Percentiles rank a stretch among this genome's conserved stretches.
Evolutionary conservation across 2,888 invertebrate species (phyloP).

Genomic region (Troides helena): DNA sequence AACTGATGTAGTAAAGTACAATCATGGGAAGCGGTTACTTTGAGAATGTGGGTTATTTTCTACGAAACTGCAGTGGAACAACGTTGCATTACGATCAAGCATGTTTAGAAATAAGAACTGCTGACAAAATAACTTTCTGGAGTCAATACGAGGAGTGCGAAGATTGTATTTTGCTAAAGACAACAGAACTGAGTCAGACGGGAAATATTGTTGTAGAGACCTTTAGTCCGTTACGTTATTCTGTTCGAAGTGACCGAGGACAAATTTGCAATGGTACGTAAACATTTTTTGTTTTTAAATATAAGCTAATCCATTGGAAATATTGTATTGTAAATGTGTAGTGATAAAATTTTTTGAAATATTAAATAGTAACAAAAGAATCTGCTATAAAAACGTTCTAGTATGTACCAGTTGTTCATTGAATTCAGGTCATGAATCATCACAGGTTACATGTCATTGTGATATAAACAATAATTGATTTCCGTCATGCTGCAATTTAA

Average conservation of each 20-base stretch:
- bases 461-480: constrained; percentile 25
- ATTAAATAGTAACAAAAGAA: neutral
- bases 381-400: neutral
- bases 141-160: constrained; percentile 74
- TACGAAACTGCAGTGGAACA: constrained; percentile 57
- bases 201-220: constrained; percentile 54
- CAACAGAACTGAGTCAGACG: constrained; percentile 41
- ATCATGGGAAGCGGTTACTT: constrained; percentile 61
- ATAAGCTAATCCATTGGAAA: neutral
- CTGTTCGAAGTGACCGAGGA: constrained; percentile 47
- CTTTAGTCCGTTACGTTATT: constrained; percentile 59
- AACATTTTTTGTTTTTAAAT: constrained; percentile 16
- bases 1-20: constrained; percentile 44
- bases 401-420: neutral
- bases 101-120: constrained; percentile 65
- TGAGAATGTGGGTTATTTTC: constrained; percentile 66
- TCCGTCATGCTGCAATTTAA: constrained; percentile 14
- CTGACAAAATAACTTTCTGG: constrained; percentile 56
- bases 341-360: neutral
- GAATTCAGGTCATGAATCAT: constrained; percentile 37
- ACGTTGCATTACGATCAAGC: constrained; percentile 66
- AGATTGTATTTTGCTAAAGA: constrained; percentile 56
- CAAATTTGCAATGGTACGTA: constrained; percentile 65
- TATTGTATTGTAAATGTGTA: neutral
- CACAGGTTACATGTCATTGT: constrained; percentile 24